A percentile compares a stretch with the other conserved stretches of the same genome.
phyloP scores from a whole-genome alignment of 2,888 invertebrate genomes.

The Endotricha flammealis region DNA sequence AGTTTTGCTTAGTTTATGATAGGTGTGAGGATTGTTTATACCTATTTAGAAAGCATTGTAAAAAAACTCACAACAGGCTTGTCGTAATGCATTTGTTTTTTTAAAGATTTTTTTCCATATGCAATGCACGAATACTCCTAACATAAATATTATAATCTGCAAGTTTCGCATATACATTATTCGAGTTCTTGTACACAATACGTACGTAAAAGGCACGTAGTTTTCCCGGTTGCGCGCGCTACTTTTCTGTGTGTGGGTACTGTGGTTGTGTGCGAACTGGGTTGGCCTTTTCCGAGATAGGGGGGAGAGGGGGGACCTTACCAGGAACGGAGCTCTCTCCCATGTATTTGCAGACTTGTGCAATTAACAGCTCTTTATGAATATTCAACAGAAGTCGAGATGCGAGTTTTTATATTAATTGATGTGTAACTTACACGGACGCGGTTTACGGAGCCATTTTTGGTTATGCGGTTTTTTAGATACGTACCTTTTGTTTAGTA shows the following conservation, averaged over 20 bases:
- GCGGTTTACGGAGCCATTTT: slow-evolving; percentile 27
- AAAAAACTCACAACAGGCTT: too few species aligned
- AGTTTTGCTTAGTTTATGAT: too few species aligned
- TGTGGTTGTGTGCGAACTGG: slow-evolving; percentile 40
- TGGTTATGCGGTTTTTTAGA: slow-evolving; percentile 9
- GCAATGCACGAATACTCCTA: too few species aligned
- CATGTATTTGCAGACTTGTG: slow-evolving; percentile 73
- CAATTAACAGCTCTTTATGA: slow-evolving; percentile 77
- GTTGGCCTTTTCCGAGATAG: slow-evolving; percentile 64
- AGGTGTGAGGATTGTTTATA: too few species aligned
- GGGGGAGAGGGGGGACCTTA: slow-evolving; percentile 37
- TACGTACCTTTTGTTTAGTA: slow-evolving; percentile 5
- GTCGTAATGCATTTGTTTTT: too few species aligned
- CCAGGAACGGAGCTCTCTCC: slow-evolving; percentile 64
- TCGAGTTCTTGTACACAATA: slow-evolving; percentile 70
- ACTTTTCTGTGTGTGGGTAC: slow-evolving; percentile 38
- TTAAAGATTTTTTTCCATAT: too few species aligned
- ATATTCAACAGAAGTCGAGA: slow-evolving; percentile 66
- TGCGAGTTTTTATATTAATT: slow-evolving; percentile 68
- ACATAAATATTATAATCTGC: slow-evolving; percentile 22
- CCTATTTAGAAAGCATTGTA: too few species aligned
- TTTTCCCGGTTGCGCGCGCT: slow-evolving; percentile 76
- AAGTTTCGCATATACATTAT: slow-evolving; percentile 37
- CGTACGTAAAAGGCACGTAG: slow-evolving; percentile 72
- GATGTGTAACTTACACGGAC: slow-evolving; percentile 58